Conservation (phyloP, 2,888 invertebrate species). For the Coelinius sp. region DNA sequence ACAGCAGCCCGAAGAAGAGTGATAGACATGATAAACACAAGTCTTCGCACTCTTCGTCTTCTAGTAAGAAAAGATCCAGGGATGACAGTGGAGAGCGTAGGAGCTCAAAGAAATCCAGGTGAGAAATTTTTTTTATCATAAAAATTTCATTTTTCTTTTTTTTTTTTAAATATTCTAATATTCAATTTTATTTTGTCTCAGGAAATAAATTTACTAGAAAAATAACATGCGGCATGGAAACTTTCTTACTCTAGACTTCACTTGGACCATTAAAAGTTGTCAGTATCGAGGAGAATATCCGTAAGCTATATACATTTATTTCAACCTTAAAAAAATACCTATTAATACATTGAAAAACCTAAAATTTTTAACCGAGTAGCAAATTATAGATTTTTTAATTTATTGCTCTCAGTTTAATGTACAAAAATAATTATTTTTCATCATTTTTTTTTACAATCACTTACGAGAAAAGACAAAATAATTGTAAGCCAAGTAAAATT, state of each 20-base stretch:
- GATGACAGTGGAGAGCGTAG: conserved; percentile 79
- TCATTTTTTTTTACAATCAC: conserved; percentile 14
- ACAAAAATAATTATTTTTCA: not conserved
- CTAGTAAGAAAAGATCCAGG: conserved; percentile 80
- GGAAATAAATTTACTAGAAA: not conserved
- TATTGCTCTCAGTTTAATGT: conserved; percentile 12
- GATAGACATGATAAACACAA: conserved; percentile 67
- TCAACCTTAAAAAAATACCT: not conserved
- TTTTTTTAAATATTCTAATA: not conserved
- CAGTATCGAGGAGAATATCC: not conserved
- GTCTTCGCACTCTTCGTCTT: conserved; percentile 71
- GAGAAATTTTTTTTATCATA: conserved; percentile 44
- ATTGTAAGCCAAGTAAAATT: conserved; percentile 18
- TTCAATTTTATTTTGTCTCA: not conserved
- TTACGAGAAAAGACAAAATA: not conserved
- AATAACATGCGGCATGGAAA: not conserved
- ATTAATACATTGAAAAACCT: not conserved
- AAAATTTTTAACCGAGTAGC: not conserved
- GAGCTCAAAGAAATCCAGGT: conserved; percentile 81
- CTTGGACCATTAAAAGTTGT: too few species aligned
- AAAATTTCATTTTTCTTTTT: not conserved
- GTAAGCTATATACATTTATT: conserved; percentile 15
- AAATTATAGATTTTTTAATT: not conserved
- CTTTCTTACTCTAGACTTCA: not conserved
- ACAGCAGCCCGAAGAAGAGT: conserved; percentile 69